These are phyloP conservation scores for Pachymerium ferrugineum DNA, from an alignment of 2,888 invertebrate genomes.

Conservation along the genomic window DNA sequence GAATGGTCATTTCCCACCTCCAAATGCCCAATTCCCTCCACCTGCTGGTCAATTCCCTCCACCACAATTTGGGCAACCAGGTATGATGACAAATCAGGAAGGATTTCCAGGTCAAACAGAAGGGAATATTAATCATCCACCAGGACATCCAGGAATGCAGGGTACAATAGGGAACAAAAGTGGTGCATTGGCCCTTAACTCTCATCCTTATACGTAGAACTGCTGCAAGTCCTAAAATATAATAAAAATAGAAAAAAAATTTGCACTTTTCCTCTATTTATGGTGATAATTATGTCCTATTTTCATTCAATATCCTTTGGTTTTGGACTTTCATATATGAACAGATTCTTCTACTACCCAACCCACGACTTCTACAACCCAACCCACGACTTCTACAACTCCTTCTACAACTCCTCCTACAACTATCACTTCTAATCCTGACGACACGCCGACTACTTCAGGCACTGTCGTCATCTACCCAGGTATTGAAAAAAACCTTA, in stretches of 20 bases:
- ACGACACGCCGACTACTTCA: neutral
- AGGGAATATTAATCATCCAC: slow-evolving; percentile 9
- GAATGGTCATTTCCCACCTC: neutral
- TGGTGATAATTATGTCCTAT: neutral
- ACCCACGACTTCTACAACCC: neutral
- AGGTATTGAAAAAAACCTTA: too few species aligned
- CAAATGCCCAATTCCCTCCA: neutral
- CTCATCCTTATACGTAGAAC: slow-evolving; percentile 8
- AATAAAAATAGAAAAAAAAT: too few species aligned
- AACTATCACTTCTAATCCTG: neutral
- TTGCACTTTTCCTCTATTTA: neutral
- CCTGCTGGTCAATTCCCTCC: neutral
- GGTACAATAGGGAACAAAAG: slow-evolving; percentile 16
- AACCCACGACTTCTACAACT: neutral
- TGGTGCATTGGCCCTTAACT: slow-evolving; percentile 17
- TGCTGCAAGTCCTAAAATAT: slow-evolving; percentile 13
- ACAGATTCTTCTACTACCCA: neutral
- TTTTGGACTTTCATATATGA: neutral
- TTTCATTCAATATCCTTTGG: neutral
- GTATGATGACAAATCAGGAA: slow-evolving; percentile 10
- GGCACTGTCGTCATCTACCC: slow-evolving; percentile 6
- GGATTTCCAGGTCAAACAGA: slow-evolving; percentile 1
- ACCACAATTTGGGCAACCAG: neutral
- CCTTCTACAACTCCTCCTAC: neutral
- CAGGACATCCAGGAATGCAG: slow-evolving; percentile 11